Conservation (phyloP, 2,113 vertebrate genomes). For the Tetrao urogallus region DNA sequence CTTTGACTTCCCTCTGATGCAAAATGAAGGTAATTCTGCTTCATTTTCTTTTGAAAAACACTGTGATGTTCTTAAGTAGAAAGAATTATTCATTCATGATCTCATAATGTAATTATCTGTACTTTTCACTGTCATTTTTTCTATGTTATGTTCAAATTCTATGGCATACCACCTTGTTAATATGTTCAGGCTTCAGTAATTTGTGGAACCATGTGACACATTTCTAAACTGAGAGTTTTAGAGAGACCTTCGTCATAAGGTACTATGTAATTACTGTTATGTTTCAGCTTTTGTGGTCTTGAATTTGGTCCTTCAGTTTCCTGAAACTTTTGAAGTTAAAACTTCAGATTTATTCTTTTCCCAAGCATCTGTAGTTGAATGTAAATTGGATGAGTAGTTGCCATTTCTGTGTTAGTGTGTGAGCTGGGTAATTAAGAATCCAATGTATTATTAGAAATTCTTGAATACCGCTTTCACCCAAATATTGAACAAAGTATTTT, state of each 20-base stretch:
- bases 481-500: neutral
- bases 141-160: constrained; percentile 39
- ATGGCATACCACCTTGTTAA: neutral
- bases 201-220: neutral
- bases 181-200: neutral
- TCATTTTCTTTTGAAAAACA: constrained; percentile 23
- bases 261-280: neutral
- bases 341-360: neutral
- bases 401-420: neutral
- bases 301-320: neutral
- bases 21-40: constrained; percentile 14
- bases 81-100: constrained; percentile 36
- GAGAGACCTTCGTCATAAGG: neutral
- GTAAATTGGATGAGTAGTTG: neutral
- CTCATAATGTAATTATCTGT: constrained; percentile 46
- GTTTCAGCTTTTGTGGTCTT: neutral
- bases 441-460: neutral
- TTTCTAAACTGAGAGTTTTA: constrained; percentile 5
- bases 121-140: constrained; percentile 37
- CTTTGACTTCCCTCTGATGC: neutral
- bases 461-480: neutral
- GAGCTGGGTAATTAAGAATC: neutral
- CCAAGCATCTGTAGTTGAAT: neutral
- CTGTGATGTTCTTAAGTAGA: constrained; percentile 41
- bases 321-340: neutral